Evolutionary conservation across 2,888 invertebrate species (phyloP), one percentile per base, ranked within the genome.

Genomic region (Lochmaea crataegi): DNA sequence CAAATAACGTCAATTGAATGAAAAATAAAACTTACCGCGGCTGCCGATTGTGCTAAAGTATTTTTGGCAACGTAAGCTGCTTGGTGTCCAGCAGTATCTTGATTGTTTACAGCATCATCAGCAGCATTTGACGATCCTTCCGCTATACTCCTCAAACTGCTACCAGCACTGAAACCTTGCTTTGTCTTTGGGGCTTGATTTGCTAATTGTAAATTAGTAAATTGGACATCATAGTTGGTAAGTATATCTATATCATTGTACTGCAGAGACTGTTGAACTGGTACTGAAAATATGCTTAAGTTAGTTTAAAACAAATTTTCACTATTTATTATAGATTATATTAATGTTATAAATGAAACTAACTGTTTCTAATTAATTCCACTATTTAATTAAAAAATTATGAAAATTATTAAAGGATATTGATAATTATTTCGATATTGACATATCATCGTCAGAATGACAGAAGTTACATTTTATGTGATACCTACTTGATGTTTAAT

Each of bases 61-160:
- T 92, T 94, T 86, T 94, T 93, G 0, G 94, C 94, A 6, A 93
- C 91, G 82, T 92, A 94, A 0, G 94, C 94, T 0, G 94, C 94
- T 84, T 94, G 94, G 73, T 92, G 91, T 0, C 92, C 94, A 0
- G 94, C 94, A 0, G 92, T 91, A 64, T 92, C 91, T 83, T 94
- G 94, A 81, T 92, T 93, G n/a, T 88, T 89, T 10, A 91, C 89
- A 12, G 94, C 93, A 58, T 91, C 92, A 79, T 91, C 91, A 5
- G 94, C 94, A 83, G 93, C 92, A 82, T 93, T 92, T 0, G 93
- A 94, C 0, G 94, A 94, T 0, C 92, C 92, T 69, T 92, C 91
- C 2, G 92, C 92, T 65, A 92, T 92, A 67, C 91, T 92, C 76
- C 92, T 89, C 32, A 94, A 84, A 0, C 94, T 92, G 73, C 92